Percentiles rank a stretch among this genome's conserved stretches.
Evolutionary conservation across 2,797 vertebrate genomes (phyloP).

Genomic region (Numenius phaeopus): DNA sequence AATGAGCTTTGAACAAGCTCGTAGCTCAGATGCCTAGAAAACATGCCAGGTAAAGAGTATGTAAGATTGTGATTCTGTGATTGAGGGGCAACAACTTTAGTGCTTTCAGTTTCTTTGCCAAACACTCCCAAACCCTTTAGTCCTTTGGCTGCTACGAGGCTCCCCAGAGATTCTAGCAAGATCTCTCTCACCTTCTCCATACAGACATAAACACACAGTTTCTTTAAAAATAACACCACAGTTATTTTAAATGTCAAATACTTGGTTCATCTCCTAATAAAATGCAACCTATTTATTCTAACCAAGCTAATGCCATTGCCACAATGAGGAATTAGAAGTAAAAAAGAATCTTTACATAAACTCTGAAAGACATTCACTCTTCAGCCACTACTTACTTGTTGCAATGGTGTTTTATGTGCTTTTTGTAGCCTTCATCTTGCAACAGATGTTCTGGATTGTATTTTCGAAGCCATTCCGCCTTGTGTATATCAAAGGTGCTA

Average conservation of each 20-base stretch:
- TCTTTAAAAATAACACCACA: not conserved
- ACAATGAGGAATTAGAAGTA: not conserved
- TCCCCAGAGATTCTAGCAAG: not conserved
- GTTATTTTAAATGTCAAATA: not conserved
- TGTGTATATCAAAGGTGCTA: constrained; percentile 98
- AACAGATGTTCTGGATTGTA: constrained; percentile 98
- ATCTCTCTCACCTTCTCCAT: not conserved
- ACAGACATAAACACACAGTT: not conserved
- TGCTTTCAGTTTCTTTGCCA: not conserved
- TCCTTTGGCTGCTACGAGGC: not conserved
- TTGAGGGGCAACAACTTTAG: rapidly evolving
- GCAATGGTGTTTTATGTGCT: constrained; percentile 98
- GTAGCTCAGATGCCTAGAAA: not conserved
- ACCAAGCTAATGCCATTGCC: not conserved
- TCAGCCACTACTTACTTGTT: constrained; percentile 90
- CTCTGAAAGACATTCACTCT: not conserved
- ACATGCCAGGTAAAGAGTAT: not conserved
- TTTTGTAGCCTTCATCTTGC: constrained; percentile 99
- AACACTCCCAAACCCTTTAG: not conserved
- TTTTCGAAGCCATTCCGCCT: constrained; percentile 98
- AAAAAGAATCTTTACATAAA: not conserved
- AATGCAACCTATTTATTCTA: not conserved
- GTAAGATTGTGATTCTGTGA: not conserved
- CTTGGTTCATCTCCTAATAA: not conserved
- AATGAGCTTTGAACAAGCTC: not conserved